Evolutionary conservation across 2,113 vertebrate species (phyloP).

Genomic region (Pontoporia blainvillei): DNA sequence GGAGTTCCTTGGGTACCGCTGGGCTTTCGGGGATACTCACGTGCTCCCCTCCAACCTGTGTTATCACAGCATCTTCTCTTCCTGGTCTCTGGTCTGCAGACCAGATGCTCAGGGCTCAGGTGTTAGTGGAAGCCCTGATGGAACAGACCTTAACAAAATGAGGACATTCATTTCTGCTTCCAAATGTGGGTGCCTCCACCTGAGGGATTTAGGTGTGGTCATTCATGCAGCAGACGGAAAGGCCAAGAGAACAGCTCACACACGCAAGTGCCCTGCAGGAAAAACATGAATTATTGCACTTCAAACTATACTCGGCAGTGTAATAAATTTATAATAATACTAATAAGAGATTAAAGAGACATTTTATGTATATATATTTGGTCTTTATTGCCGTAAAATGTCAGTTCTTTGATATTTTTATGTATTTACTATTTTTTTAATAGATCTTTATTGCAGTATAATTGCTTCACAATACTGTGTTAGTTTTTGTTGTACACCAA

Average conservation of each 20-base stretch:
- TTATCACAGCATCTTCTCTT: neutral
- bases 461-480: too few relatives aligned
- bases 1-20: fast-evolving
- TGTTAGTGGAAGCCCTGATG: neutral
- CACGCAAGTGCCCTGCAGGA: fast-evolving
- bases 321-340: neutral
- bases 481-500: too few relatives aligned
- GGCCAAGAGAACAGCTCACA: neutral
- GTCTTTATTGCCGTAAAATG: neutral
- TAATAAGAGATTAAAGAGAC: neutral
- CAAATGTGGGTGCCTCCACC: neutral
- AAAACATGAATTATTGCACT: neutral
- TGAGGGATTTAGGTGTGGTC: neutral
- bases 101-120: neutral
- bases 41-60: fast-evolving
- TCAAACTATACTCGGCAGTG: neutral
- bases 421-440: too few relatives aligned
- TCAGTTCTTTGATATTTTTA: neutral
- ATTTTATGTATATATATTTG: neutral
- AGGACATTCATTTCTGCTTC: neutral
- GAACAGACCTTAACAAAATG: neutral
- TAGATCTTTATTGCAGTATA: too few relatives aligned
- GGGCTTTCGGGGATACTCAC: fast-evolving
- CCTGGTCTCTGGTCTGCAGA: too few relatives aligned
- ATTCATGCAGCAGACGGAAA: neutral